Evolutionary conservation across 2,888 invertebrate genomes (phyloP).

Genomic region (Dynastes grantii): DNA sequence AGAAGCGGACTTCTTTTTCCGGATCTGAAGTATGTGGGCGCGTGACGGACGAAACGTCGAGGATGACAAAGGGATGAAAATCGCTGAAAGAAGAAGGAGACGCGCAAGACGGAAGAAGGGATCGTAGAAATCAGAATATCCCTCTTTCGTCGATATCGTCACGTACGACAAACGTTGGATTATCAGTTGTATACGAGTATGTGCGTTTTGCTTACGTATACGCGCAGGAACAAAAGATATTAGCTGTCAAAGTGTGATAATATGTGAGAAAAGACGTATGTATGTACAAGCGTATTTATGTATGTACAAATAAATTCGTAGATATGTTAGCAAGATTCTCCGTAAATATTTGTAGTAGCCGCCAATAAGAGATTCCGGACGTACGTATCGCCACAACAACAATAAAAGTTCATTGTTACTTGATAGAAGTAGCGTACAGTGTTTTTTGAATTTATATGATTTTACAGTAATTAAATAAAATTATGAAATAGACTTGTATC

Average conservation of each 20-base stretch:
- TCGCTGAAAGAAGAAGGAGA: background rate
- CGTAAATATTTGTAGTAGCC: too few species aligned
- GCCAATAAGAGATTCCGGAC: too few species aligned
- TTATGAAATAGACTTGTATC: too few species aligned
- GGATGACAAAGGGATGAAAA: slow-evolving; percentile 1
- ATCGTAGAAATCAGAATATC: slow-evolving; percentile 17
- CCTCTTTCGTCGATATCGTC: slow-evolving; percentile 11
- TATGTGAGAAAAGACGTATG: background rate
- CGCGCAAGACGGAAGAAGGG: background rate
- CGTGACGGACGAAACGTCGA: slow-evolving; percentile 29
- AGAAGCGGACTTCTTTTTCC: slow-evolving; percentile 35
- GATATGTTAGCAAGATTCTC: too few species aligned
- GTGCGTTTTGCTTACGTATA: background rate
- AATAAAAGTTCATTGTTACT: too few species aligned
- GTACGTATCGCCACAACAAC: too few species aligned
- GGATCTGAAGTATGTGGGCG: slow-evolving; percentile 23
- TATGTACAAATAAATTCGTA: too few species aligned
- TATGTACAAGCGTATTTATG: background rate
- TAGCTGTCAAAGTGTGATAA: background rate
- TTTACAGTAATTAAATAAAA: too few species aligned
- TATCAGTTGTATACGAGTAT: background rate
- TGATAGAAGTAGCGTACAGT: too few species aligned
- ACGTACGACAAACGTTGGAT: slow-evolving; percentile 13
- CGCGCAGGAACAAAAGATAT: background rate
- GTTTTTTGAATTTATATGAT: too few species aligned